These are phyloP conservation scores for Trachelus tabidus DNA, from an alignment of 2,888 invertebrate species.

Conservation along the genomic window DNA sequence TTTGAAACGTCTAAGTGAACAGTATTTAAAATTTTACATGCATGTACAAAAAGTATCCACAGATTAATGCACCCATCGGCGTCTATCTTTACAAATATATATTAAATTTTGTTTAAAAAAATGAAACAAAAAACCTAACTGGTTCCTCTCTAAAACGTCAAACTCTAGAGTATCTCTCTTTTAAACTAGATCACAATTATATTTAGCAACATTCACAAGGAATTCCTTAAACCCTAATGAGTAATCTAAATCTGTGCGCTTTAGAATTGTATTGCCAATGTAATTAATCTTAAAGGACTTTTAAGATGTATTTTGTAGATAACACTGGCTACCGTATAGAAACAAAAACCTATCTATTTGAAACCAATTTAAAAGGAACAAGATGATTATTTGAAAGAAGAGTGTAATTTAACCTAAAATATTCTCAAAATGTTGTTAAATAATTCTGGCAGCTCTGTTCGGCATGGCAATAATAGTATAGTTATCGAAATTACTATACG, in stretches of 20 bases:
- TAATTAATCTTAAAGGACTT: neutral
- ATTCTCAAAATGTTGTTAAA: neutral
- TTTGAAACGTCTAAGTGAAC: neutral
- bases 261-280: neutral
- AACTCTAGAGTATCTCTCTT: neutral
- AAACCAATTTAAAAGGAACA: neutral
- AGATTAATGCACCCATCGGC: neutral
- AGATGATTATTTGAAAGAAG: neutral
- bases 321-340: too few relatives aligned
- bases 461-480: neutral
- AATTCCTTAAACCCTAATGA: neutral
- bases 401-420: neutral
- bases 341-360: too few relatives aligned
- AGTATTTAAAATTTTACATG: neutral
- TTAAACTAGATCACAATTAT: neutral
- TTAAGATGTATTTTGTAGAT: neutral
- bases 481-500: neutral
- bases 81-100: neutral
- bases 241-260: neutral
- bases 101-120: neutral
- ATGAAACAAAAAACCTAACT: neutral
- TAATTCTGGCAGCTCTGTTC: neutral
- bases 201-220: neutral
- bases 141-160: neutral
- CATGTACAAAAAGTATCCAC: neutral